Evolutionary conservation across 2,888 invertebrate species (phyloP), one percentile per base, ranked within the genome.

Genomic region (Amphipoea oculea): DNA sequence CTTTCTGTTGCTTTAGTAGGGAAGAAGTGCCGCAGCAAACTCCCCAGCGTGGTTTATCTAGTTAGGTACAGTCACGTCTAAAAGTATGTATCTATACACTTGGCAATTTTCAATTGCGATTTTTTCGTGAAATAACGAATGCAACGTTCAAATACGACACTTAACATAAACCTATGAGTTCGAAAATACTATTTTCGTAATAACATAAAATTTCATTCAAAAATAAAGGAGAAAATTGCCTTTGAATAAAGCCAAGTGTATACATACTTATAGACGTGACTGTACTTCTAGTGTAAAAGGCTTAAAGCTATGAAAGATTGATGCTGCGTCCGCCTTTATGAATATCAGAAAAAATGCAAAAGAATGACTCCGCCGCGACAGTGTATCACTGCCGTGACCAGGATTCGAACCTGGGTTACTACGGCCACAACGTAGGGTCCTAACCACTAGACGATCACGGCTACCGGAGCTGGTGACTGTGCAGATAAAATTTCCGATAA

Each of bases 341-440:
- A 73, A 51, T 36, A 1, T 29, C 63, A 23, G 12, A 73, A 65
- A 77, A 74, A 40, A 29, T 20, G n/a, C 60, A 62, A 76, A 75
- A 73, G 0, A 51, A 23, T 7, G 0, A 0, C 51, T 51, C 51
- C 69, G 48, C 48, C 29, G 69, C 48, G 73, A 74, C 69, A 71
- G 71, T 60, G 57, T 11, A 40, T 40, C 71, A 57, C 92, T 93
- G 93, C 94, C 94, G 94, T 95, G 95, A 95, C 95, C 94, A 94
- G 97, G 97, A 98, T 97, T 98, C 97, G 97, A 98, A 98, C 97
- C 98, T 97, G 97, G 97, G 97, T 98, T 98, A 97, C 97, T 97
- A 97, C 98, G 97, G 98, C 98, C 98, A 98, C 98, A 98, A 98
- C 98, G 98, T 97, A 97, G 97, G 97, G 98, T 98, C 97, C 98